A percentile compares a stretch with the other conserved stretches of the same genome.
Conservation (phyloP, 1,140 invertebrate genomes). For the Macrocentrus cingulum region DNA sequence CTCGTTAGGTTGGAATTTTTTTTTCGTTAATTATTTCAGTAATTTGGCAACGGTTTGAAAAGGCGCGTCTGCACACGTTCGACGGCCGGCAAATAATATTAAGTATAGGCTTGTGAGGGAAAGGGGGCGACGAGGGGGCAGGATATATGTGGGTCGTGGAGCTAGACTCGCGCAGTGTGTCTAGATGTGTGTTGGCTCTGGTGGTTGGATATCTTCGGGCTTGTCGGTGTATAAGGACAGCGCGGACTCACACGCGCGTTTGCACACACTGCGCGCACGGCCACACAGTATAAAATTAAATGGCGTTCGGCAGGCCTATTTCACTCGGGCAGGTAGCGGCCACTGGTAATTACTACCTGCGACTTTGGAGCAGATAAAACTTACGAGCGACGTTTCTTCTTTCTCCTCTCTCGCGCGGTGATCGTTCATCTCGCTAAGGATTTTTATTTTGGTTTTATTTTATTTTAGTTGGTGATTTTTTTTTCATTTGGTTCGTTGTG, state of each 20-base stretch:
- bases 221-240: too few species aligned
- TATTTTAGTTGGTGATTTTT: too few species aligned
- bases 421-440: slow-evolving; percentile 16
- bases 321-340: slow-evolving; percentile 55
- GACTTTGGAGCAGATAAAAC: slow-evolving; percentile 42
- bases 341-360: slow-evolving; percentile 57
- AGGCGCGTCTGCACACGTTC: slow-evolving; percentile 30
- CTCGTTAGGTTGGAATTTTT: slow-evolving; percentile 22
- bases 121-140: slow-evolving; percentile 26
- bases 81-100: slow-evolving; percentile 56
- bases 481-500: slow-evolving; percentile 20
- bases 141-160: slow-evolving; percentile 38
- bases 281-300: slow-evolving; percentile 53
- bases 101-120: slow-evolving; percentile 52
- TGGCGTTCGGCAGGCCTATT: slow-evolving; percentile 53
- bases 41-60: slow-evolving; percentile 35
- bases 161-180: slow-evolving; percentile 11
- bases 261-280: slow-evolving; percentile 5
- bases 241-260: slow-evolving; percentile 7
- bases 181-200: too few species aligned
- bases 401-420: slow-evolving; percentile 10
- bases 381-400: slow-evolving; percentile 26
- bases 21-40: slow-evolving; percentile 58
- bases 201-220: too few species aligned
- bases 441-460: slow-evolving; percentile 1